Conservation (phyloP, 1,140 invertebrate species). For the Littorina saxatilis region DNA sequence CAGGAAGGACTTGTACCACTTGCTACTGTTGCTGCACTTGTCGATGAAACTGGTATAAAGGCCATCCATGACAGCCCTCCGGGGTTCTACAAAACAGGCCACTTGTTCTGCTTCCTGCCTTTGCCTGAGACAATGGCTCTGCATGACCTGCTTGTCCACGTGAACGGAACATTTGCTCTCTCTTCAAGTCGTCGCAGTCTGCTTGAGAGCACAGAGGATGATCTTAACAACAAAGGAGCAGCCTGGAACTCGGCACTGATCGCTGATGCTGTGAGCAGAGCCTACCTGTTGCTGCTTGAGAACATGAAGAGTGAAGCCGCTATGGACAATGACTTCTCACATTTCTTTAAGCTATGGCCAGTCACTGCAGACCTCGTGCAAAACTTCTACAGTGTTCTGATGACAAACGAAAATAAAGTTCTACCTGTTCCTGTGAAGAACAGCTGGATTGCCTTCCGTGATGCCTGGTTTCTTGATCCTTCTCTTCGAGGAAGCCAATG, state of each 20-base stretch:
- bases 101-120: conserved; percentile 58
- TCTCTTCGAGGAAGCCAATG: neutral
- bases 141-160: conserved; percentile 44
- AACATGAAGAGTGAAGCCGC: neutral
- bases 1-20: conserved; percentile 5
- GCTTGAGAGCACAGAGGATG: conserved; percentile 36
- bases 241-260: conserved; percentile 20
- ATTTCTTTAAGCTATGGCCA: conserved; percentile 15
- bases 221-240: conserved; percentile 35
- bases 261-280: neutral
- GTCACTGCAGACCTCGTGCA: neutral
- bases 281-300: conserved; percentile 33
- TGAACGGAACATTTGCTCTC: conserved; percentile 63
- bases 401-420: neutral
- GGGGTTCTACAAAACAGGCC: conserved; percentile 33
- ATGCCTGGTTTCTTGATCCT: conserved; percentile 17
- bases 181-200: conserved; percentile 50
- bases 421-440: conserved; percentile 20
- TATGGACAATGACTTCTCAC: neutral
- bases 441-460: neutral
- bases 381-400: conserved; percentile 7
- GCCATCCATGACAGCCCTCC: conserved; percentile 12
- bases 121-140: conserved; percentile 45
- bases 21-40: neutral
- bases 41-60: neutral